Evolutionary conservation across 2,797 vertebrate species (phyloP).

Genomic region (Acrossocheilus fasciatus): DNA sequence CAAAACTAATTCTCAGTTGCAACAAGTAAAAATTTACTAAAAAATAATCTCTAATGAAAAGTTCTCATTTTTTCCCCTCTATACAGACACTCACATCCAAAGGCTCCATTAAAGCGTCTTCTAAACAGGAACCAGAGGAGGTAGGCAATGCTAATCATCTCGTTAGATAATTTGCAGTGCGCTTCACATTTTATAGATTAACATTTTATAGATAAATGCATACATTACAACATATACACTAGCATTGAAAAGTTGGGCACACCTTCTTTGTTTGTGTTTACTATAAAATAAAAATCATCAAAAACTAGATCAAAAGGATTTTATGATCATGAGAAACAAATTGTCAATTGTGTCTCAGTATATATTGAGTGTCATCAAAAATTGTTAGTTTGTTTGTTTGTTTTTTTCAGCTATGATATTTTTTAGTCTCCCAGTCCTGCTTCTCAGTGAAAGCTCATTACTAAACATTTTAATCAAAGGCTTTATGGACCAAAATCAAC

Average conservation of each 20-base stretch:
- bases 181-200: not conserved
- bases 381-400: not conserved
- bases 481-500: not conserved
- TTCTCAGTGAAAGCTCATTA: not conserved
- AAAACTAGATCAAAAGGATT: not conserved
- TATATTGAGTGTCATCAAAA: not conserved
- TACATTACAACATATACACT: not conserved
- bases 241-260: not conserved
- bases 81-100: constrained; percentile 67
- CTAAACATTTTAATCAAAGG: constrained; percentile 12
- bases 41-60: not conserved
- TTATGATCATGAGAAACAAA: not conserved
- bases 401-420: not conserved
- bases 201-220: not conserved
- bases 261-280: not conserved
- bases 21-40: not conserved
- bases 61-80: not conserved
- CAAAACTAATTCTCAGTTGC: not conserved
- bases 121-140: constrained; percentile 76
- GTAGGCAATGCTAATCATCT: constrained; percentile 64
- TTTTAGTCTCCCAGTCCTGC: not conserved
- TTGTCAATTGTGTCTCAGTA: not conserved
- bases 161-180: not conserved
- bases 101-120: constrained; percentile 71
- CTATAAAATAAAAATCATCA: not conserved